Evolutionary conservation across 1,140 invertebrate genomes (phyloP).

Genomic region (Drosophila pseudoananassae): DNA sequence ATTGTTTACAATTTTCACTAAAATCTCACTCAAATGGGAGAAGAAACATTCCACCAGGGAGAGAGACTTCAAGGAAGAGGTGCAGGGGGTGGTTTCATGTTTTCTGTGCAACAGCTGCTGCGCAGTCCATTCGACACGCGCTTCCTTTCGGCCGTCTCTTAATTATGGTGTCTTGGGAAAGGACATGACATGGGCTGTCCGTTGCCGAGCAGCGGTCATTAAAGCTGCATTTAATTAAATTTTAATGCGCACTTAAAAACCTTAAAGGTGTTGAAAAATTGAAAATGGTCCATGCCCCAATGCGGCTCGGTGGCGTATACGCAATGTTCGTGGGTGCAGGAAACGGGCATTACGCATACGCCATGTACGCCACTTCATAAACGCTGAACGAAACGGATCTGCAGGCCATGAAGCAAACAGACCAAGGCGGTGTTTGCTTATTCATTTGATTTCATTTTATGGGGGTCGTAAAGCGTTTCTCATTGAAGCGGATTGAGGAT

Average conservation of each 20-base stretch:
- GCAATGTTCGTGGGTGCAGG: slow-evolving; percentile 2
- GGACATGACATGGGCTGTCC: slow-evolving; percentile 9
- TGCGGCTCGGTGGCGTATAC: slow-evolving; percentile 19
- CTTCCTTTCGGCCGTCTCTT: slow-evolving; percentile 5
- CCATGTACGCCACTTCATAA: slow-evolving; percentile 31
- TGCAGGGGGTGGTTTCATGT: not conserved
- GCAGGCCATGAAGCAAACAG: slow-evolving; percentile 12
- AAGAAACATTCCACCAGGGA: not conserved
- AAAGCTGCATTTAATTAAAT: slow-evolving; percentile 21
- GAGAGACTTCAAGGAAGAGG: not conserved
- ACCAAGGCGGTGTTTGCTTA: slow-evolving; percentile 31
- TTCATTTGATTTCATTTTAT: slow-evolving; percentile 35
- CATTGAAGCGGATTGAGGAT: slow-evolving; percentile 27
- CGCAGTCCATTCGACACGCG: slow-evolving; percentile 33
- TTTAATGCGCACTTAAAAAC: slow-evolving; percentile 31
- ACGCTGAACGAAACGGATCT: not conserved
- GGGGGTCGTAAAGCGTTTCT: slow-evolving; percentile 30
- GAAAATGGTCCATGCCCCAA: not conserved
- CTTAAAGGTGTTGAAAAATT: slow-evolving; percentile 44
- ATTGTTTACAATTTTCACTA: slow-evolving; percentile 34
- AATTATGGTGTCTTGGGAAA: slow-evolving; percentile 23
- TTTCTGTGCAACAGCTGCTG: slow-evolving; percentile 55
- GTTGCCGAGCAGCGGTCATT: not conserved
- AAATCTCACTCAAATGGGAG: slow-evolving; percentile 28
- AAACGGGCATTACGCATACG: slow-evolving; percentile 45